Evolutionary conservation across 2,888 invertebrate genomes (phyloP), one percentile per base, ranked within the genome.

Genomic region (Tetragnatha montana): DNA sequence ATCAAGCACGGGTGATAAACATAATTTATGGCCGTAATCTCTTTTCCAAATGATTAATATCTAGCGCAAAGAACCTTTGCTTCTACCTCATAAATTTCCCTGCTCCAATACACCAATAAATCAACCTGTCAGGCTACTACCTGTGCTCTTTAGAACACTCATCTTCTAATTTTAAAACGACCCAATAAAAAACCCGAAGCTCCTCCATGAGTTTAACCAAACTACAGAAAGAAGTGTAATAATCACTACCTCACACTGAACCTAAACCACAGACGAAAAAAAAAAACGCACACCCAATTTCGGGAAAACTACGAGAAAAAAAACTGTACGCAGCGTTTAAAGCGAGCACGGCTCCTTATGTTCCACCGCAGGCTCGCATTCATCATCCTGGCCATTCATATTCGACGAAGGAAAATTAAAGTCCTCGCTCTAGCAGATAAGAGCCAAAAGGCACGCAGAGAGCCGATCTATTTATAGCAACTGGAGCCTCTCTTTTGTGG

Each of bases 391-490:
- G n/a, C 49, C 85, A 85, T 79, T 84, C 85, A 85, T 79, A 85
- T 78, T 79, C 49, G 35, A 35, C 50, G 83, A 68, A 14, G 35
- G 50, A 6, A 78, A 85, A 85, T 85, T 85, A 85, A 79, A 79
- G 76, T 78, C 78, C 19, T 78, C 76, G 71, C 19, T 51, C 51
- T 75, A 49, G 68, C 8, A 74, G 85, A 85, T 85, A 85, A 70
- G 49, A 81, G n/a, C 60, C 60, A 82, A 21, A 47, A 50, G 82
- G 60, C 60, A 85, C 70, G 60, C 50, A 50, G 78, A 79, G 79
- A 51, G 78, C n/a, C 19, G 68, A 74, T 87, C 87, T 87, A 87
- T 87, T 87, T 87, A 81, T 87, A 87, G 87, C 60, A n/a, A 87
- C 87, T 81, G 80, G 87, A 75, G 75, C 22, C 14, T 49, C 47